Evolutionary conservation across 2,888 invertebrate genomes (phyloP).

Genomic region (Liopterus haemorrhoidalis): DNA sequence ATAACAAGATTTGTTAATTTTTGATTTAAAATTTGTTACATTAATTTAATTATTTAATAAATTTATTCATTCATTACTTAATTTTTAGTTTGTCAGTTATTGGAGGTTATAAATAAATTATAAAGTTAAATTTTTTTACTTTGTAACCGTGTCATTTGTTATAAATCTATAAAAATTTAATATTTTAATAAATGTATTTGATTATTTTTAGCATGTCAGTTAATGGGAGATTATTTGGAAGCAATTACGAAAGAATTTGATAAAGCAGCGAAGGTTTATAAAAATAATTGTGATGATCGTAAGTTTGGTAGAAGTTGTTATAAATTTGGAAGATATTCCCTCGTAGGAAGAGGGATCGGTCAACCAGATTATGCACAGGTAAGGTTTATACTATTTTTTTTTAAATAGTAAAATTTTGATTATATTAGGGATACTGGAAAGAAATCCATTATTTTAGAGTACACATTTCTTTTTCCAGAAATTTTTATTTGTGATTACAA

Average conservation of each 20-base stretch:
- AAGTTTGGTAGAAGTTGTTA: slow-evolving; percentile 81
- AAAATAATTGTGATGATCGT: slow-evolving; percentile 81
- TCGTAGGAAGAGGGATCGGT: slow-evolving; percentile 58
- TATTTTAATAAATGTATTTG: slow-evolving; percentile 9
- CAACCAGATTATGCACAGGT: slow-evolving; percentile 54
- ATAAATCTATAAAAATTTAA: background rate
- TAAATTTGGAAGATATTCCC: slow-evolving; percentile 72
- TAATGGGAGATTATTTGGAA: slow-evolving; percentile 88
- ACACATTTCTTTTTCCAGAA: background rate
- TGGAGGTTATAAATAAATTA: too few species aligned
- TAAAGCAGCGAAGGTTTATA: slow-evolving; percentile 75
- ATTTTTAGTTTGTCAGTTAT: too few species aligned
- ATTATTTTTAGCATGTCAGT: slow-evolving; percentile 69
- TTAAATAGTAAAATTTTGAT: background rate
- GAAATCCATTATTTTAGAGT: too few species aligned
- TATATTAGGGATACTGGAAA: too few species aligned
- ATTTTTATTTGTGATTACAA: background rate
- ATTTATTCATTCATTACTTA: background rate
- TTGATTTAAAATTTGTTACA: background rate
- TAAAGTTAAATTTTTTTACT: too few species aligned
- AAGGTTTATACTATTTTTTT: slow-evolving; percentile 12
- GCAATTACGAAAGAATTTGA: slow-evolving; percentile 74
- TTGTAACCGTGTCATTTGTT: background rate
- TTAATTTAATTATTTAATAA: background rate
- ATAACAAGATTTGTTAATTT: background rate